Conservation (phyloP, 2,888 invertebrate genomes). For the Oligia latruncula region DNA sequence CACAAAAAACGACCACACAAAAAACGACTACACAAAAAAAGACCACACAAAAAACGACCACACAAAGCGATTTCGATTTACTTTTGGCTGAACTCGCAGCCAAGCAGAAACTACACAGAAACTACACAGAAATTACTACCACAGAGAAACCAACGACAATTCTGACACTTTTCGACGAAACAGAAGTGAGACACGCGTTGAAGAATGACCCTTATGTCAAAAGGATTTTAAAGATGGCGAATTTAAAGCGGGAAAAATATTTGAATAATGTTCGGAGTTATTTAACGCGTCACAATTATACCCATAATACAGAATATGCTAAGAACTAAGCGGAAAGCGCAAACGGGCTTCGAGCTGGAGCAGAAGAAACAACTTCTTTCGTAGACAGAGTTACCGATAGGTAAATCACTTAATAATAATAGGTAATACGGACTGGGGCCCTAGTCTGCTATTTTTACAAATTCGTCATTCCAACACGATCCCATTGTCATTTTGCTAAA, state of each 20-base stretch:
- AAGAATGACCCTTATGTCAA: slow-evolving; percentile 75
- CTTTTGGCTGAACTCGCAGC: background rate
- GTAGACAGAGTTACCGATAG: background rate
- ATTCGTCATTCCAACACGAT: no score
- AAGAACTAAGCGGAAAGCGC: background rate
- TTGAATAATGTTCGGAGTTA: slow-evolving; percentile 46
- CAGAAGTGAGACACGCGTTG: slow-evolving; percentile 72
- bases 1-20: no score
- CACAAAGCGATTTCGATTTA: slow-evolving; percentile 66
- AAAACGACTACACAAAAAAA: no score
- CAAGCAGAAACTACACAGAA: background rate
- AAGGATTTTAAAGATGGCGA: slow-evolving; percentile 77
- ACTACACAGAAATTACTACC: slow-evolving; percentile 20
- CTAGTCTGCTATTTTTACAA: no score
- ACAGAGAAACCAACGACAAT: slow-evolving; percentile 62
- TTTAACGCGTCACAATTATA: background rate
- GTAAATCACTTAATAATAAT: background rate
- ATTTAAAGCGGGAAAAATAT: slow-evolving; percentile 71
- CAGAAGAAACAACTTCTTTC: background rate
- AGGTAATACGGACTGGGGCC: no score
- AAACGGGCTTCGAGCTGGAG: background rate
- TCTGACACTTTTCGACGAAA: slow-evolving; percentile 75
- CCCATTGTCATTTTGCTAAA: no score
- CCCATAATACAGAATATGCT: background rate
- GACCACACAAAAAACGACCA: no score